Evolutionary conservation across 2,888 invertebrate genomes (phyloP).

Genomic region (Julus scandinavius): DNA sequence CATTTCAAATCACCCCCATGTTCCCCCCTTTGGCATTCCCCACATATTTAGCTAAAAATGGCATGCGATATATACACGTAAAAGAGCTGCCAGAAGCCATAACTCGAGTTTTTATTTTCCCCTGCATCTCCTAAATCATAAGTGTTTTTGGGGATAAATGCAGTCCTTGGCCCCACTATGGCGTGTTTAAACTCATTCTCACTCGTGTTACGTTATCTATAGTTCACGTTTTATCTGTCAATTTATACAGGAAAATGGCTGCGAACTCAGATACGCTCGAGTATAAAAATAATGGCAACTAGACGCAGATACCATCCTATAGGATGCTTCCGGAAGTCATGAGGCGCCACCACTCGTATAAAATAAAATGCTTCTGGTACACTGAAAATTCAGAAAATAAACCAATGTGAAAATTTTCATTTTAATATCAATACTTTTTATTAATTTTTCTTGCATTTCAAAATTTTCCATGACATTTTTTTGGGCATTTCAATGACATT

Average conservation of each 20-base stretch:
- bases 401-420: too few relatives aligned
- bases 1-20: neutral
- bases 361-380: too few relatives aligned
- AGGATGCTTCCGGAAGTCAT: neutral
- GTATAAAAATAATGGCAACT: neutral
- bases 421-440: too few relatives aligned
- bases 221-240: constrained; percentile 27
- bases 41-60: neutral
- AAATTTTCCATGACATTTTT: too few relatives aligned
- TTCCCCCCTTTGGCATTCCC: neutral
- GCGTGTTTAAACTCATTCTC: constrained; percentile 20
- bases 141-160: constrained; percentile 15
- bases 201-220: neutral
- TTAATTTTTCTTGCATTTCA: too few relatives aligned
- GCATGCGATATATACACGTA: neutral
- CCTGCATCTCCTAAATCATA: neutral
- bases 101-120: constrained; percentile 7
- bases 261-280: neutral
- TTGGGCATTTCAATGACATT: too few relatives aligned
- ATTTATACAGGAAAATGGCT: neutral
- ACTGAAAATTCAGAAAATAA: too few relatives aligned
- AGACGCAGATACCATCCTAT: neutral
- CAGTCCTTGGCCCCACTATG: neutral
- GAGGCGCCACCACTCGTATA: neutral
- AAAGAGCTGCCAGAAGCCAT: neutral